Conservation (phyloP, 2,113 vertebrate genomes). For the Tenebrosternarchus preto region DNA sequence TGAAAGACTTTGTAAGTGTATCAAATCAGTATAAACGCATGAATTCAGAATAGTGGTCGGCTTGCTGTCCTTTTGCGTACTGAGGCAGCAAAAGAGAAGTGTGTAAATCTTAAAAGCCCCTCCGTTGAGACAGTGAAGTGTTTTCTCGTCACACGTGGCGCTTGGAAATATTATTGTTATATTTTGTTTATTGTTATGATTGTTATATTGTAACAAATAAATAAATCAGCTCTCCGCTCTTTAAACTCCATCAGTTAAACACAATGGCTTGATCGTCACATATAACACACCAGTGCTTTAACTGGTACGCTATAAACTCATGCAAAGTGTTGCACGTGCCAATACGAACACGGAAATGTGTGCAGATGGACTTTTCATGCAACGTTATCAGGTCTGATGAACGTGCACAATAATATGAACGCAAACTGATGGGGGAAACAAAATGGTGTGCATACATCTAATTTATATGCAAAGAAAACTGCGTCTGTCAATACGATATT, state of each 20-base stretch:
- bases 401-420: background rate
- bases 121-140: conserved; percentile 46
- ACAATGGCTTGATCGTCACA: too few relatives aligned
- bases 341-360: too few relatives aligned
- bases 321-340: too few relatives aligned
- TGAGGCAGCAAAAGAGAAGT: background rate
- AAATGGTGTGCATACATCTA: conserved; percentile 33
- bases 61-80: too few relatives aligned
- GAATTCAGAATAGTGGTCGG: too few relatives aligned
- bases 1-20: background rate
- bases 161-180: conserved; percentile 31
- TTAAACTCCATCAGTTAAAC: too few relatives aligned
- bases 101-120: background rate
- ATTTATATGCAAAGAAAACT: conserved; percentile 41
- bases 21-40: background rate
- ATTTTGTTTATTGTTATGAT: conserved; percentile 2
- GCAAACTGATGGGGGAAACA: conserved; percentile 5
- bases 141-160: conserved; percentile 75
- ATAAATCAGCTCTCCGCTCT: too few relatives aligned
- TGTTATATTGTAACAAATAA: too few relatives aligned
- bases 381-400: too few relatives aligned
- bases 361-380: too few relatives aligned
- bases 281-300: too few relatives aligned
- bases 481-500: conserved; percentile 1
- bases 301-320: too few relatives aligned